A percentile compares a stretch with the other conserved stretches of the same genome.
These are phyloP conservation scores for Standfussiana lucernea DNA, from an alignment of 2,888 invertebrate species.

Conservation along the genomic window DNA sequence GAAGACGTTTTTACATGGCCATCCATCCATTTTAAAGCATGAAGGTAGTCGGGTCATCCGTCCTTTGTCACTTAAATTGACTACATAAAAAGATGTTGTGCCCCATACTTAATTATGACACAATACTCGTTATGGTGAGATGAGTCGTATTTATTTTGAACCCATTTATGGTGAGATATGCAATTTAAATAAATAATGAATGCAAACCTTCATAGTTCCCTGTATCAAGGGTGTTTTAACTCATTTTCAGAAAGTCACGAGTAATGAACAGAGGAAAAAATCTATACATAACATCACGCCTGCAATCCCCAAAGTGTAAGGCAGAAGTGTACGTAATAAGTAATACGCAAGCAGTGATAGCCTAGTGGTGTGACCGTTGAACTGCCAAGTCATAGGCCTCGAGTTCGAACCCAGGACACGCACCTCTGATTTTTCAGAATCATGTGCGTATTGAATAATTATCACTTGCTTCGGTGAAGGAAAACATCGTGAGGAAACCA, in stretches of 20 bases:
- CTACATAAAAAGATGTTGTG: background rate
- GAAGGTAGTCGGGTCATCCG: constrained; percentile 24
- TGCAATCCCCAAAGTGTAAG: background rate
- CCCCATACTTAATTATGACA: background rate
- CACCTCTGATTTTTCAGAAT: too few species aligned
- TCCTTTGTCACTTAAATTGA: constrained; percentile 9
- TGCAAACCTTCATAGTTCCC: background rate
- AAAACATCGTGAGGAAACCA: too few species aligned
- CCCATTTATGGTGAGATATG: constrained; percentile 8
- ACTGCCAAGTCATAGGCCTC: too few species aligned
- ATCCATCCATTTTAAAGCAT: constrained; percentile 17
- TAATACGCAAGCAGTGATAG: too few species aligned
- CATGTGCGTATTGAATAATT: too few species aligned
- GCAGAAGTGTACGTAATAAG: background rate
- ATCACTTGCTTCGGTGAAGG: too few species aligned
- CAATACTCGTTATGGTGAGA: background rate
- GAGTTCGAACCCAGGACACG: too few species aligned
- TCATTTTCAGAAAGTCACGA: background rate
- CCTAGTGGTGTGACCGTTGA: too few species aligned
- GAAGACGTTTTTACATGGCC: background rate
- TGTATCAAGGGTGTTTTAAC: background rate
- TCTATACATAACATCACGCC: background rate
- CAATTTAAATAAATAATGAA: constrained; percentile 12
- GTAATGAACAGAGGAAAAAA: background rate
- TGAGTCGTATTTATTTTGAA: background rate